Base-by-base conservation (phyloP, 1,140 invertebrate species). In the Maniola jurtina region DNA sequence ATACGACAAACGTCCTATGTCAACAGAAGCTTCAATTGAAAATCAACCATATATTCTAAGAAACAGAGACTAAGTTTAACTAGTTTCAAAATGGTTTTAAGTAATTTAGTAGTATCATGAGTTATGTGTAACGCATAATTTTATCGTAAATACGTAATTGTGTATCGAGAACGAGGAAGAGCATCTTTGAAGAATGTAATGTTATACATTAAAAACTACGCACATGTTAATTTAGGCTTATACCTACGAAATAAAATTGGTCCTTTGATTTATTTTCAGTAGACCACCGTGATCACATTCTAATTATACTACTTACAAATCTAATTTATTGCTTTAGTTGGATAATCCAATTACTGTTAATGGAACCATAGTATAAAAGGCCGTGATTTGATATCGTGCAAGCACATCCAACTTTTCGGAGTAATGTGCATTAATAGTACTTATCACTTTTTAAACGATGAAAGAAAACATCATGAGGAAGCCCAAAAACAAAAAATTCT, bases 81-180 rank as follows among this genome's bases (percentile, higher is more conserved):
- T 16, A 64, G 3, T 6, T 40, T 13, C 11, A 11, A 56, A 15
- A 34, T 10, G 2, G 15, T 38, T 56, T 33, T 73, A 66, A 47
- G 52, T 66, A 68, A 9, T 72, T 73, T 70, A 61, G 16, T 61
- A 42, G 42, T 60, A 14, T 36, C 35, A 9, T 42, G 50, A 64
- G 48, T 68, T 66, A 74, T 72, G 70, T 75, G 75, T 78, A 84
- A 84, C 76, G 71, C 80, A 79, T 86, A 77, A 81, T 82, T 88
- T n/a, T 83, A 83, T 86, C 76, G 77, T 82, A 86, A 82, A 80
- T 74, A 80, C 81, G 73, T 86, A 88, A 88, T 85, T 88, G 78
- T 73, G 74, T 71, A 84, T 84, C 65, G 63, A 72, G 68, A 56
- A 64, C 68, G 70, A 72, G 75, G 74, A 73, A 83, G 73, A 76